Percentiles rank a stretch among this genome's conserved stretches.
Evolutionary conservation across 2,113 vertebrate species (phyloP).

Genomic region (Meles meles): DNA sequence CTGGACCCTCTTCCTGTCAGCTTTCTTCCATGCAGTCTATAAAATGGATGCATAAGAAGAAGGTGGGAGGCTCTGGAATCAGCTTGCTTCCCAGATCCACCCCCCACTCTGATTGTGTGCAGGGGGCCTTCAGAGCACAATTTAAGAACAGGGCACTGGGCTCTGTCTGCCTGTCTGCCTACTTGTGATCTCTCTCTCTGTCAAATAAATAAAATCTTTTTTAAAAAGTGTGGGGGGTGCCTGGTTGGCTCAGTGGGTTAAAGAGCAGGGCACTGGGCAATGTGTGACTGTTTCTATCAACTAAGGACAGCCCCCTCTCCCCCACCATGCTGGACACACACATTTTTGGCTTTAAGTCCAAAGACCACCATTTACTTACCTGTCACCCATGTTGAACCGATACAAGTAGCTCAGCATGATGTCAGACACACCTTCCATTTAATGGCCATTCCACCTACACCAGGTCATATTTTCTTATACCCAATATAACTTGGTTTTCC

Average conservation of each 20-base stretch:
- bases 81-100: neutral
- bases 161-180: too few species aligned
- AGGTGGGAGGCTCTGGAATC: neutral
- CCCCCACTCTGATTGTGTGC: neutral
- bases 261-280: neutral
- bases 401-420: neutral
- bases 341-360: constrained; percentile 13
- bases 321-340: neutral
- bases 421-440: neutral
- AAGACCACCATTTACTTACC: neutral
- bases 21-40: neutral
- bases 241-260: too few species aligned
- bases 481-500: neutral
- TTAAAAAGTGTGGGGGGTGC: too few species aligned
- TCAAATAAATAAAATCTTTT: too few species aligned
- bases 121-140: neutral
- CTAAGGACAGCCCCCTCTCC: neutral
- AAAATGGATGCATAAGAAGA: neutral
- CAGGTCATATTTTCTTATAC: neutral
- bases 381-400: neutral
- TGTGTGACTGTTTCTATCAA: neutral
- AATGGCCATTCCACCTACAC: neutral
- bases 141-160: neutral
- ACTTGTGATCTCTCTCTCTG: too few species aligned
- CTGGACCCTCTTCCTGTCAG: neutral